Percentiles rank a stretch among this genome's conserved stretches.
These are phyloP conservation scores for Lysandra bellargus DNA, from an alignment of 2,888 invertebrate genomes.

Conservation along the genomic window DNA sequence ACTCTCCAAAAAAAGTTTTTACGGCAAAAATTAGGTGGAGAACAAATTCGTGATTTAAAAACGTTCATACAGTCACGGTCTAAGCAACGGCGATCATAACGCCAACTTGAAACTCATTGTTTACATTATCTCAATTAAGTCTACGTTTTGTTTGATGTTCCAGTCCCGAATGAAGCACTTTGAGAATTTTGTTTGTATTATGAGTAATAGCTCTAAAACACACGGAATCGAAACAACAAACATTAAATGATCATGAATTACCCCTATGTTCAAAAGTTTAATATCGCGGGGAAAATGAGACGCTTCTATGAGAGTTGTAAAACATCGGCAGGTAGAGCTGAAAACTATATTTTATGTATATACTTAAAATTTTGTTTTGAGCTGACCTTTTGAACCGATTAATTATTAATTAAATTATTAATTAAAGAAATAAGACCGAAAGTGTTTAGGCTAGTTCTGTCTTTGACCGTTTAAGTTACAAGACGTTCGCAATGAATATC, in stretches of 20 bases:
- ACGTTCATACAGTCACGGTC: constrained; percentile 39
- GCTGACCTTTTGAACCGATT: no score
- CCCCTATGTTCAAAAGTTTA: constrained; percentile 6
- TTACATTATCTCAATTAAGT: constrained; percentile 77
- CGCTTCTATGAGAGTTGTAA: not conserved
- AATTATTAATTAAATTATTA: no score
- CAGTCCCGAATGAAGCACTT: constrained; percentile 60
- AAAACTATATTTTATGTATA: no score
- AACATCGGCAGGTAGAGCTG: not conserved
- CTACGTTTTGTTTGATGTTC: constrained; percentile 68
- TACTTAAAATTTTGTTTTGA: no score
- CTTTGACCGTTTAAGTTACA: no score
- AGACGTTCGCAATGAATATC: no score
- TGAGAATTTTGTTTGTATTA: constrained; percentile 62
- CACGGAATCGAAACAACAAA: constrained; percentile 30
- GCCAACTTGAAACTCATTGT: constrained; percentile 65
- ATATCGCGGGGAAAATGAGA: not conserved
- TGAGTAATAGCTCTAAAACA: constrained; percentile 40
- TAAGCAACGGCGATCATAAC: constrained; percentile 51
- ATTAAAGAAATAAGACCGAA: no score
- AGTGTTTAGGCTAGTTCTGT: no score
- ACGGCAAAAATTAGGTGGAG: not conserved
- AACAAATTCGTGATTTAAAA: not conserved
- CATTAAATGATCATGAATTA: constrained; percentile 21
- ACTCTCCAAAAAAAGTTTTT: no score